Evolutionary conservation across 1,140 invertebrate genomes (phyloP), one percentile per base, ranked within the genome.

Genomic region (Brachionus asplanchnoidis): DNA sequence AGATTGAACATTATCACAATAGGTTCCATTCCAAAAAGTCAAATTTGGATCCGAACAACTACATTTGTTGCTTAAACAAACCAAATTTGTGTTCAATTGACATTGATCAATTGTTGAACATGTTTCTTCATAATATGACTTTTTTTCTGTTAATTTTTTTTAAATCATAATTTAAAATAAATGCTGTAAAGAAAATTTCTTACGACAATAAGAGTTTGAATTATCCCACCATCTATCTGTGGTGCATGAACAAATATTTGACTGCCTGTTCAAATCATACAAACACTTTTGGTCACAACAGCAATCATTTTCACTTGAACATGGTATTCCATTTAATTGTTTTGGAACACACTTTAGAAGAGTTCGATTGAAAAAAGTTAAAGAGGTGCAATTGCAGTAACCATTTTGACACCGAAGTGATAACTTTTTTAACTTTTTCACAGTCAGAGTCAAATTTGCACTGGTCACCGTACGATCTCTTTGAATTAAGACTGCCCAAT

Each of bases 1-100:
- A 14, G 46, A 28, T 60, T 79, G 77, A 56, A 79, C 77, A 32
- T 14, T 20, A 12, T 28, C 77, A 79, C 77, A 79, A 60, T 50
- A 79, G 0, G 77, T 79, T 14, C 77, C 77, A 60, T 79, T 79
- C 77, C 77, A 79, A 36, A 36, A 79, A 7, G 14, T 14, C 44
- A 60, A 14, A 36, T 79, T 79, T 26, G 77, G 44, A 53, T 79
- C 77, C 2, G 77, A 79, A 17, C 77, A 79, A 36, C 5, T 36
- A 3, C 77, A 79, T 32, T 32, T 12, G 20, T 53, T 56, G 23
- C 26, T 32, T 32, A 53, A 20, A 36, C 77, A 79, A 28, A 23
- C 36, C 20, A 79, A 50, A 36, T 79, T 79, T 42, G 77, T n/a
- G 6, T 20, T 32, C 14, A 32, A 9, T 50, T 17, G 17, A 53